phyloP scores from a whole-genome alignment of 1,140 invertebrate genomes.

The Macrostomum lignano region DNA sequence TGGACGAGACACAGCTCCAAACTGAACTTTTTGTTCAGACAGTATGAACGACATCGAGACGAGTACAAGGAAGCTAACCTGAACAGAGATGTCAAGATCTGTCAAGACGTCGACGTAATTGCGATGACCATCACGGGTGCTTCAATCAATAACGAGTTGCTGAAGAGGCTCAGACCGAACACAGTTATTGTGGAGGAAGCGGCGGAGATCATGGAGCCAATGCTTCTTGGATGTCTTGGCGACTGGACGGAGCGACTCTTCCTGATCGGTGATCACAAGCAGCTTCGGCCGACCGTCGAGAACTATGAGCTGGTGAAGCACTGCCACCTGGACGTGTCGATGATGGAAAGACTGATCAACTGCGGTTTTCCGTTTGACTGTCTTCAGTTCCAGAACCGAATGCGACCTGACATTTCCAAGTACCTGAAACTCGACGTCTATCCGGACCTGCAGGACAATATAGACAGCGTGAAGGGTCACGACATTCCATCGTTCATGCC shows the following conservation, averaged over 20 bases:
- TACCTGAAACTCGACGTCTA: no score
- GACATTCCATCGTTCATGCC: no score
- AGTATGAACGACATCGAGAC: no score
- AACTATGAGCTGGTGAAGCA: conserved; percentile 4
- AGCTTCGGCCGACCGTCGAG: conserved; percentile 4
- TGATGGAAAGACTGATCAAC: conserved; percentile 7
- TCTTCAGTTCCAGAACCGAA: conserved; percentile 2
- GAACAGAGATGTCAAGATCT: no score
- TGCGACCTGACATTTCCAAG: no score
- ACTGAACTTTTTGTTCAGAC: no score
- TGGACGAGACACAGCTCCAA: no score
- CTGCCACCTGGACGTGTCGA: conserved; percentile 6
- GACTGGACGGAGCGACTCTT: conserved; percentile 3
- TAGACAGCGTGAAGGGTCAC: no score
- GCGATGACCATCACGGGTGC: no score
- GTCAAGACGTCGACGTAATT: no score
- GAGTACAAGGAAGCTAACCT: no score
- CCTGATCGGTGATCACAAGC: conserved; percentile 6
- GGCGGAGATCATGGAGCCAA: conserved; percentile 5
- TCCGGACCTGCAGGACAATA: no score
- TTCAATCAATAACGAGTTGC: not conserved
- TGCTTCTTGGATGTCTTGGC: not conserved
- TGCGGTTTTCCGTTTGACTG: not conserved
- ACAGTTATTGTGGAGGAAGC: conserved; percentile 6
- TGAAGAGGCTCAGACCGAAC: not conserved